Evolutionary conservation across 2,113 vertebrate species (phyloP).

Genomic region (Psittacula cyanocephala): DNA sequence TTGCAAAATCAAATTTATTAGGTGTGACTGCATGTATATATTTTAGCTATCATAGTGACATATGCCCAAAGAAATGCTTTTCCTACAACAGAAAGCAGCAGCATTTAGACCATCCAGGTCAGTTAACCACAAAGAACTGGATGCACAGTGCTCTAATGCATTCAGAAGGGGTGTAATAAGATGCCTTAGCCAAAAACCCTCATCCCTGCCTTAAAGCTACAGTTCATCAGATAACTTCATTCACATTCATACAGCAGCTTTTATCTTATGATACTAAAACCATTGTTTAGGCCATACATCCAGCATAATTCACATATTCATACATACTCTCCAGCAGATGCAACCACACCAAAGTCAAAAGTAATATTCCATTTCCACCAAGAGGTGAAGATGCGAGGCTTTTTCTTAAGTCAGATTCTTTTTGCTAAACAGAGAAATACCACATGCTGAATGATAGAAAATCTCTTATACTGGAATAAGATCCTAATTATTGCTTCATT

Average conservation of each 20-base stretch:
- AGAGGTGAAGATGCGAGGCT: not conserved
- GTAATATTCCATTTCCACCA: not conserved
- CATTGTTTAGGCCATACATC: not conserved
- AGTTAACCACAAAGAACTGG: not conserved
- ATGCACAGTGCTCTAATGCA: not conserved
- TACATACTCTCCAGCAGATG: not conserved
- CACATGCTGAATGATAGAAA: not conserved
- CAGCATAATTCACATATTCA: not conserved
- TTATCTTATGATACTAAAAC: not conserved
- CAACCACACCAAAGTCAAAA: not conserved
- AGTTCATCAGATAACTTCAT: constrained; percentile 6
- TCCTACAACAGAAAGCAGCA: not conserved
- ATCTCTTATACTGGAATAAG: not conserved
- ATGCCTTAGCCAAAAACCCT: not conserved
- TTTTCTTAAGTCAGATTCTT: not conserved
- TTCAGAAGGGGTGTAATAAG: not conserved
- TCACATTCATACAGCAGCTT: not conserved
- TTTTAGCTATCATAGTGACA: not conserved
- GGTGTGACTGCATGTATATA: not conserved
- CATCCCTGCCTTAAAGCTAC: not conserved
- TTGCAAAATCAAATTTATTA: not conserved
- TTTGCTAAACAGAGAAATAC: not conserved
- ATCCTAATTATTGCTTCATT: constrained; percentile 21
- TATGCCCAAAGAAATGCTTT: not conserved
- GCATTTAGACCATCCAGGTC: not conserved